A percentile compares a stretch with the other conserved stretches of the same genome.
These are phyloP conservation scores for Thrips palmi DNA, from an alignment of 1,140 invertebrate species.

Conservation along the genomic window DNA sequence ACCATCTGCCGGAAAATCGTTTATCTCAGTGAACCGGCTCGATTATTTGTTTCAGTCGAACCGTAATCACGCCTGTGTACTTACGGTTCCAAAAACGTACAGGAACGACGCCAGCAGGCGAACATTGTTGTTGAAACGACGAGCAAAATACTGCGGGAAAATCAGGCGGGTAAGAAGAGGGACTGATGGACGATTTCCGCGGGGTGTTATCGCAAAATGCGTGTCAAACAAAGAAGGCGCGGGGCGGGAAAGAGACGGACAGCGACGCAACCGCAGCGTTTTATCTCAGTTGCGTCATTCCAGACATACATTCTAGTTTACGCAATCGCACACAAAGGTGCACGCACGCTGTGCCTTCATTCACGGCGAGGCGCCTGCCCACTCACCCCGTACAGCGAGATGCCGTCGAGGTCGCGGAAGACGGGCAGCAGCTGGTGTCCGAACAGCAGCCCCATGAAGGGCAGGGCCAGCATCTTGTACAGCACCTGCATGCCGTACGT, in stretches of 20 bases:
- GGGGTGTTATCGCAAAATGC: too few species aligned
- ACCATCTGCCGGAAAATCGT: slow-evolving; percentile 39
- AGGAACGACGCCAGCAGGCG: slow-evolving; percentile 40
- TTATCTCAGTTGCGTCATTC: too few species aligned
- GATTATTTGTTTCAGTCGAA: too few species aligned
- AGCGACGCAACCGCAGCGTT: too few species aligned
- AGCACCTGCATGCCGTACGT: slow-evolving; percentile 66
- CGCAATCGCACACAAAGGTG: too few species aligned
- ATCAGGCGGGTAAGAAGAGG: slow-evolving; percentile 8
- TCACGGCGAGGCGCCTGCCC: background rate
- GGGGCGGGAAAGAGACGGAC: too few species aligned
- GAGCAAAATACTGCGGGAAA: slow-evolving; percentile 44
- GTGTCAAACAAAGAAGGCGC: too few species aligned
- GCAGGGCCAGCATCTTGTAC: slow-evolving; percentile 46
- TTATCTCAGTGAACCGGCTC: background rate
- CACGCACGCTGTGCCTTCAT: background rate
- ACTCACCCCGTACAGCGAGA: slow-evolving; percentile 65
- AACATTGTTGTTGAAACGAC: slow-evolving; percentile 39
- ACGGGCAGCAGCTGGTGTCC: slow-evolving; percentile 62
- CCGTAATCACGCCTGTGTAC: slow-evolving; percentile 9
- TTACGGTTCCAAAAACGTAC: slow-evolving; percentile 34
- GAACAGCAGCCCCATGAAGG: slow-evolving; percentile 44
- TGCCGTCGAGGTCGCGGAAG: slow-evolving; percentile 55
- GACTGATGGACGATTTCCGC: too few species aligned
- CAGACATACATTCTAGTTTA: too few species aligned